phyloP scores from a whole-genome alignment of 2,888 invertebrate genomes.

The Coleophora flavipennella region DNA sequence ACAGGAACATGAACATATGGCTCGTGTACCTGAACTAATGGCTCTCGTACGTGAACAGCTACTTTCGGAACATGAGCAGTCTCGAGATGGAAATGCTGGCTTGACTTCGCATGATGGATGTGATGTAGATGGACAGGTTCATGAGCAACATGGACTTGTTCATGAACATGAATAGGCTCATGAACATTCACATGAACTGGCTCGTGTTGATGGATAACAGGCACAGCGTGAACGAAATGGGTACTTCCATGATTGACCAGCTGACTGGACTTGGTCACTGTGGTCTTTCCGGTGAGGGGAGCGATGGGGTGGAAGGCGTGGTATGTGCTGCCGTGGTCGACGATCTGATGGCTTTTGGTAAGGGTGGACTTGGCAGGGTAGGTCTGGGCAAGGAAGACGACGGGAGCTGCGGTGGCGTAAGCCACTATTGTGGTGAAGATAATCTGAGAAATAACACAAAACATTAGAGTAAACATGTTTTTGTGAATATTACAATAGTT shows the following conservation, averaged over 20 bases:
- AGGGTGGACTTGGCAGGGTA: constrained; percentile 32
- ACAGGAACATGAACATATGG: constrained; percentile 27
- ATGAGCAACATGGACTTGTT: constrained; percentile 15
- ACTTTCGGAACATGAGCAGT: neutral
- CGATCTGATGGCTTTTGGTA: constrained; percentile 34
- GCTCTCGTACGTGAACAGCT: constrained; percentile 25
- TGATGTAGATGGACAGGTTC: constrained; percentile 15
- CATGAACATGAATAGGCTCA: constrained; percentile 2
- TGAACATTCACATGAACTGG: constrained; percentile 1
- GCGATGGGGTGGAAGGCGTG: constrained; percentile 19
- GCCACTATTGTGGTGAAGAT: constrained; percentile 34
- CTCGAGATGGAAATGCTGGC: constrained; percentile 9
- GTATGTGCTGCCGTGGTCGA: constrained; percentile 41
- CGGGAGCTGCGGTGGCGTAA: constrained; percentile 41
- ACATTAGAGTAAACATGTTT: neutral
- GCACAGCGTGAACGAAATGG: constrained; percentile 17
- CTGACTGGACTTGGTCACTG: constrained; percentile 29
- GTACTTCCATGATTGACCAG: constrained; percentile 24
- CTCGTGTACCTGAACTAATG: constrained; percentile 17
- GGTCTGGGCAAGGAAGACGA: constrained; percentile 27
- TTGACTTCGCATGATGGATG: constrained; percentile 4
- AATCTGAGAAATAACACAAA: constrained; percentile 24
- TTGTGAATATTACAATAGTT: no score
- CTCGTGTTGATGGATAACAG: constrained; percentile 9
- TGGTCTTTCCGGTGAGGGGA: constrained; percentile 22